Evolutionary conservation across 2,113 vertebrate species (phyloP).

Genomic region (Centropus unirufus): DNA sequence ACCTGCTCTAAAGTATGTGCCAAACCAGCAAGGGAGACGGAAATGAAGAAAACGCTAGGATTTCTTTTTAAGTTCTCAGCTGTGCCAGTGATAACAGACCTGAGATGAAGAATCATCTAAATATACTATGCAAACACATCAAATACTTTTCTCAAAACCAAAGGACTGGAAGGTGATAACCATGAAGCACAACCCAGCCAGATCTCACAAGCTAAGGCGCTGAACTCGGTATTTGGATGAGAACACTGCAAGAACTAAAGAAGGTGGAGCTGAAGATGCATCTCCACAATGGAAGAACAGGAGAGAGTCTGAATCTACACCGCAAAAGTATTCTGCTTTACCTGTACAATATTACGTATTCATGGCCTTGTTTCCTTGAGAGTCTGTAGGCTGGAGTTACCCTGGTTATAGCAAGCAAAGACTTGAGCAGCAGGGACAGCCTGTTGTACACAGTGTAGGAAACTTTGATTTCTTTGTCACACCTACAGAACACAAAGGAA

Average conservation of each 20-base stretch:
- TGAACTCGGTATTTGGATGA: neutral
- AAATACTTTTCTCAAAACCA: neutral
- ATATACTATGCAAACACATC: neutral
- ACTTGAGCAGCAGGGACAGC: constrained; percentile 94
- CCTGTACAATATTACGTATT: constrained; percentile 99
- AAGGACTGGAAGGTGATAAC: neutral
- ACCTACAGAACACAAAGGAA: constrained; percentile 78
- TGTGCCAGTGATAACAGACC: neutral
- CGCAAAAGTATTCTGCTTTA: constrained; percentile 61
- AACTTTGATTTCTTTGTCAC: constrained; percentile 98
- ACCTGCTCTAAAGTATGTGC: neutral
- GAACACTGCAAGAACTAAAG: neutral
- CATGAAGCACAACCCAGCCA: neutral
- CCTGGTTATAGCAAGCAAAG: constrained; percentile 95
- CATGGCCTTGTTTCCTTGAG: constrained; percentile 96
- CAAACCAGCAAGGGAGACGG: neutral
- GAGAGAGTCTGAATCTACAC: neutral
- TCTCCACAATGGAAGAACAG: neutral
- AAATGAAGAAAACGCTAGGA: neutral
- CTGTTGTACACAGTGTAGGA: constrained; percentile 99
- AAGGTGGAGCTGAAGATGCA: neutral
- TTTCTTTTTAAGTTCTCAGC: neutral
- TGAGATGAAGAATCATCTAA: neutral
- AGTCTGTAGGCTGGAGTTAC: constrained; percentile 98
- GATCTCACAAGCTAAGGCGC: neutral